These are phyloP conservation scores for Avahi laniger DNA, from an alignment of 2,797 vertebrate genomes.

Conservation along the genomic window DNA sequence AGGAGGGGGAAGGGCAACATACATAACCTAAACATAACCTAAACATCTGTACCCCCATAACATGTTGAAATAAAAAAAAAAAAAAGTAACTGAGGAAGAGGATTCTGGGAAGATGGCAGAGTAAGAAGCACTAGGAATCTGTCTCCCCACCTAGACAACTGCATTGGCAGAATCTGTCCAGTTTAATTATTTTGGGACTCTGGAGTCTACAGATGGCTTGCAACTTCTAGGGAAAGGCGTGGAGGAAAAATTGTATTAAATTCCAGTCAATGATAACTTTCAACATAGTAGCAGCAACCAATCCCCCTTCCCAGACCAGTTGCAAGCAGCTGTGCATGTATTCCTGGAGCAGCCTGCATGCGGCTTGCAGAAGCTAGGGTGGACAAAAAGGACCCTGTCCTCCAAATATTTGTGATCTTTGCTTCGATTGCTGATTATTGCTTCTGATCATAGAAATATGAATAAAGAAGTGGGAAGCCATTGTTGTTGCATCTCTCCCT, in stretches of 20 bases:
- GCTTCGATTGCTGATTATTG: background rate
- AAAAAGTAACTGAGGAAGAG: background rate
- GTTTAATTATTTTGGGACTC: background rate
- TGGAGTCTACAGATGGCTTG: background rate
- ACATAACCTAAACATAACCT: too few species aligned
- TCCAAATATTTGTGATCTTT: background rate
- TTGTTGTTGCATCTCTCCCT: background rate
- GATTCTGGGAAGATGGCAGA: background rate
- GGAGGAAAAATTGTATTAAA: background rate
- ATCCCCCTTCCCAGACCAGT: accelerated
- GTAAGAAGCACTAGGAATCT: background rate
- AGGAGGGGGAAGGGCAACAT: too few species aligned
- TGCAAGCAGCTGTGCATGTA: background rate
- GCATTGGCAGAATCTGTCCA: too few species aligned
- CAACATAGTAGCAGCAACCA: background rate
- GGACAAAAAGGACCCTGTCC: background rate
- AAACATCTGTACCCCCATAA: too few species aligned
- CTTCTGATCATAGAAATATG: background rate
- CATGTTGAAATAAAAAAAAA: too few species aligned
- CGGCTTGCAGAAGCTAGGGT: background rate
- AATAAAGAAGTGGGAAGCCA: background rate
- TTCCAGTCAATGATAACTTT: background rate
- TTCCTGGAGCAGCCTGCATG: background rate
- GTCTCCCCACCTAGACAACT: background rate
- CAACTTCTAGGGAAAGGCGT: background rate